A percentile compares a stretch with the other conserved stretches of the same genome.
Evolutionary conservation across 2,797 vertebrate species (phyloP).

Genomic region (Scleropages formosus): DNA sequence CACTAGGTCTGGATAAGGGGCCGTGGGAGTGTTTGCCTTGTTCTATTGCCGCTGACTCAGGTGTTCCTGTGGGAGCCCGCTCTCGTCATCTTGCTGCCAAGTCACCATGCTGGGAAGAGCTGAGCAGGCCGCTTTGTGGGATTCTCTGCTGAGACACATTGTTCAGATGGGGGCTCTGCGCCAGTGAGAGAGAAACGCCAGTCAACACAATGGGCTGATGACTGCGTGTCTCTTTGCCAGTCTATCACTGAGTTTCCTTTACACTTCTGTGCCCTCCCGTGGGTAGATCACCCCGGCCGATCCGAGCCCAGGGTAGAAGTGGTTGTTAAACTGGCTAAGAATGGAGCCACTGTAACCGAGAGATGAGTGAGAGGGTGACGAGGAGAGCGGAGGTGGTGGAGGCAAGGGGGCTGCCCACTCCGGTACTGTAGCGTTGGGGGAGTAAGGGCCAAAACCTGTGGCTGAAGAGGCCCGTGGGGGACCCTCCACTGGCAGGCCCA

Average conservation of each 20-base stretch:
- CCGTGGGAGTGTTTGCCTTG: conserved; percentile 55
- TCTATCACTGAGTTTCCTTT: conserved; percentile 39
- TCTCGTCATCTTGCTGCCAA: conserved; percentile 58
- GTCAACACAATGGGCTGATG: not conserved
- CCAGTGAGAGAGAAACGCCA: not conserved
- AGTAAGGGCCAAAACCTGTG: conserved; percentile 76
- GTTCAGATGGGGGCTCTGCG: not conserved
- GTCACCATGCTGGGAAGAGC: conserved; percentile 38
- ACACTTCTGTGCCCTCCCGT: conserved; percentile 91
- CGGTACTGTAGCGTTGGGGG: conserved; percentile 63
- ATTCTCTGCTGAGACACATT: not conserved
- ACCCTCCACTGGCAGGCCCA: conserved; percentile 79
- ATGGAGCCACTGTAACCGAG: conserved; percentile 79
- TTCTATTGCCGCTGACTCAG: conserved; percentile 59
- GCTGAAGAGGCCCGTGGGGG: conserved; percentile 77
- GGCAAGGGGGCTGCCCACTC: conserved; percentile 68
- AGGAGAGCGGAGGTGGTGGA: conserved; percentile 61
- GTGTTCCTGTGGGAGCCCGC: conserved; percentile 73
- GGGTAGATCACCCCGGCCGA: conserved; percentile 78
- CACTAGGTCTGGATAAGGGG: conserved; percentile 36
- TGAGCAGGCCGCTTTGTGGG: conserved; percentile 18
- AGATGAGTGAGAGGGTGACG: conserved; percentile 70
- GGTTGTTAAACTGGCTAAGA: conserved; percentile 84
- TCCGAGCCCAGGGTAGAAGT: conserved; percentile 83
- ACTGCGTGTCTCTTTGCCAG: conserved; percentile 12